Percentiles rank a stretch among this genome's conserved stretches.
Evolutionary conservation across 1,140 invertebrate genomes (phyloP).

Genomic region (Bombus confusus): DNA sequence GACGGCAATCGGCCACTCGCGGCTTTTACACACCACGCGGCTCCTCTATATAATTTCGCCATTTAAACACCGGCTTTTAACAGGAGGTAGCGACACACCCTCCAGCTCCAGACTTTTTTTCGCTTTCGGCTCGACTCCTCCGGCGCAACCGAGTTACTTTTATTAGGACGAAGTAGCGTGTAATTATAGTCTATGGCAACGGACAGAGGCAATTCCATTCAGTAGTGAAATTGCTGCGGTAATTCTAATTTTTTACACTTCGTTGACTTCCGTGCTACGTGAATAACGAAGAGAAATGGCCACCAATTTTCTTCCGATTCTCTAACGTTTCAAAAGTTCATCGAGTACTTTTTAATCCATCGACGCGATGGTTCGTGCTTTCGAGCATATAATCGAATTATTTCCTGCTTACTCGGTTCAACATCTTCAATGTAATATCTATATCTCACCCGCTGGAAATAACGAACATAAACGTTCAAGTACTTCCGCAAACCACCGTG

Average conservation of each 20-base stretch:
- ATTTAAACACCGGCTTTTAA: constrained; percentile 21
- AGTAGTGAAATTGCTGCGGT: background rate
- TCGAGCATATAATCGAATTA: too few relatives aligned
- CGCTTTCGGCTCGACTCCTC: background rate
- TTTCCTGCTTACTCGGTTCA: too few relatives aligned
- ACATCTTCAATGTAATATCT: too few relatives aligned
- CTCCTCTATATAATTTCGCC: background rate
- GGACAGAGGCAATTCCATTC: background rate
- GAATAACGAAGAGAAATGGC: background rate
- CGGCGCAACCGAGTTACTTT: constrained; percentile 14
- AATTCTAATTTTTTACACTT: constrained; percentile 7
- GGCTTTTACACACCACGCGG: background rate
- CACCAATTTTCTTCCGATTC: background rate
- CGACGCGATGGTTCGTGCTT: too few relatives aligned
- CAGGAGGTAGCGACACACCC: constrained; percentile 15
- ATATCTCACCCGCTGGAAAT: too few relatives aligned
- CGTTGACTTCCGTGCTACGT: background rate
- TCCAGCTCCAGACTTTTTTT: background rate
- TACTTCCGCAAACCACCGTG: too few relatives aligned
- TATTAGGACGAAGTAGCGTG: background rate
- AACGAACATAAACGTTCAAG: background rate
- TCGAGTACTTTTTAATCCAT: too few relatives aligned
- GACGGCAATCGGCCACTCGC: too few relatives aligned
- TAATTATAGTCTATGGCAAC: background rate
- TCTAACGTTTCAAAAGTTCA: background rate